These are phyloP conservation scores for Paradoxurus hermaphroditus DNA, from an alignment of 2,113 vertebrate genomes.

Conservation along the genomic window DNA sequence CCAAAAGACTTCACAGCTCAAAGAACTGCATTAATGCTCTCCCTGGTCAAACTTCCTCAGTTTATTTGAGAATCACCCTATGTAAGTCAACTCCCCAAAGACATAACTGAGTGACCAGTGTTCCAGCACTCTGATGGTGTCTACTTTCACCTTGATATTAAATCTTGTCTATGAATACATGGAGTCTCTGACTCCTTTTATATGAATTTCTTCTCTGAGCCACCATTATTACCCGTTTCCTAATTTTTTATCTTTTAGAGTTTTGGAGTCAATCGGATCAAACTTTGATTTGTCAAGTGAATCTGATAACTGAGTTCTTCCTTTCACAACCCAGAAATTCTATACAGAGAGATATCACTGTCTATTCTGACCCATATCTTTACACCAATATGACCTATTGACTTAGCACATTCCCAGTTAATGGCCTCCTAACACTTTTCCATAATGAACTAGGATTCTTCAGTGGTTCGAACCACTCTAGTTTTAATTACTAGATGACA, in stretches of 20 bases:
- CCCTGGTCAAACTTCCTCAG: not conserved
- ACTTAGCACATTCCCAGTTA: not conserved
- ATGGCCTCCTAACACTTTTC: not conserved
- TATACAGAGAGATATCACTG: accelerated
- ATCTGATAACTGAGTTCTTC: not conserved
- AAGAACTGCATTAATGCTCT: not conserved
- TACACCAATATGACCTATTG: not conserved
- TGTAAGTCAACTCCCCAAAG: not conserved
- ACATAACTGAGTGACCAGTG: not conserved
- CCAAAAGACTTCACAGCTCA: not conserved
- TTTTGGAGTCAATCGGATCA: not conserved
- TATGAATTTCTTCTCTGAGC: not conserved
- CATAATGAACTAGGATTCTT: not conserved
- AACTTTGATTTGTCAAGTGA: not conserved
- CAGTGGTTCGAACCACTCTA: not conserved
- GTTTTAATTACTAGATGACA: not conserved
- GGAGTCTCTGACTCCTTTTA: not conserved
- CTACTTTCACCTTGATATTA: not conserved
- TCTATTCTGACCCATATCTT: not conserved
- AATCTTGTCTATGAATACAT: not conserved
- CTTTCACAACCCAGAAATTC: not conserved
- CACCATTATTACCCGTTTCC: not conserved
- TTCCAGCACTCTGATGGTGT: not conserved
- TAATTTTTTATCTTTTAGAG: not conserved
- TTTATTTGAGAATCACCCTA: not conserved